These are phyloP conservation scores for Amblyjoppa fuscipennis DNA, from an alignment of 2,888 invertebrate species.

Conservation along the genomic window DNA sequence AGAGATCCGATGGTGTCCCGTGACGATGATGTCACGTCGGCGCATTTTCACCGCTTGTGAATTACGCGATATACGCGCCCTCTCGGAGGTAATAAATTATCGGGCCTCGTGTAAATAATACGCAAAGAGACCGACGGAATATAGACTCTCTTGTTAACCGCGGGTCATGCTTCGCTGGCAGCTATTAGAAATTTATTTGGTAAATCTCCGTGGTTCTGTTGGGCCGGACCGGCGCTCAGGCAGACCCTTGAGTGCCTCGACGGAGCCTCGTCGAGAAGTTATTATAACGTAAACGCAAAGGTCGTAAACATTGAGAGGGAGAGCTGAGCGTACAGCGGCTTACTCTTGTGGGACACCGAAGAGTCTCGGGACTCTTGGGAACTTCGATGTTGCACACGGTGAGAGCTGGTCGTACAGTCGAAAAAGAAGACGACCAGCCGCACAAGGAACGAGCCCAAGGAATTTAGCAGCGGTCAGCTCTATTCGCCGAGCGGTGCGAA, in stretches of 20 bases:
- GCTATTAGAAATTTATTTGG: slow-evolving; percentile 52
- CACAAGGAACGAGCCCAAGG: slow-evolving; percentile 20
- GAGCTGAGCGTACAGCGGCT: slow-evolving; percentile 15
- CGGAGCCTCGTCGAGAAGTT: slow-evolving; percentile 19
- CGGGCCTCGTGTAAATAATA: slow-evolving; percentile 37
- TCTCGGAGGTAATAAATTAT: slow-evolving; percentile 52
- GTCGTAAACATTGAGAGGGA: slow-evolving; percentile 58
- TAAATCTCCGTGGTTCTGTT: slow-evolving; percentile 54
- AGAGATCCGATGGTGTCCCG: slow-evolving; percentile 2
- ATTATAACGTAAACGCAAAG: slow-evolving; percentile 53
- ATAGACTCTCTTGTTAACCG: slow-evolving; percentile 30
- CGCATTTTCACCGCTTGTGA: slow-evolving; percentile 7
- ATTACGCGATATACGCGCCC: background rate
- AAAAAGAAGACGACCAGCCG: slow-evolving; percentile 7
- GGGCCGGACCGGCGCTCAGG: slow-evolving; percentile 27
- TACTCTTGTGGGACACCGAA: slow-evolving; percentile 40
- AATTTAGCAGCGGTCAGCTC: slow-evolving; percentile 40
- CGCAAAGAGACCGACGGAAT: slow-evolving; percentile 8
- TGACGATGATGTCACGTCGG: slow-evolving; percentile 12
- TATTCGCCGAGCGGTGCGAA: slow-evolving; percentile 5
- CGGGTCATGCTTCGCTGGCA: background rate
- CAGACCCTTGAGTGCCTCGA: slow-evolving; percentile 49
- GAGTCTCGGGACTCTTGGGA: slow-evolving; percentile 15
- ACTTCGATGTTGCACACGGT: slow-evolving; percentile 5
- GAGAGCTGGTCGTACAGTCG: background rate